Conservation (phyloP, 2,113 vertebrate species). For the Setophaga petechia region DNA sequence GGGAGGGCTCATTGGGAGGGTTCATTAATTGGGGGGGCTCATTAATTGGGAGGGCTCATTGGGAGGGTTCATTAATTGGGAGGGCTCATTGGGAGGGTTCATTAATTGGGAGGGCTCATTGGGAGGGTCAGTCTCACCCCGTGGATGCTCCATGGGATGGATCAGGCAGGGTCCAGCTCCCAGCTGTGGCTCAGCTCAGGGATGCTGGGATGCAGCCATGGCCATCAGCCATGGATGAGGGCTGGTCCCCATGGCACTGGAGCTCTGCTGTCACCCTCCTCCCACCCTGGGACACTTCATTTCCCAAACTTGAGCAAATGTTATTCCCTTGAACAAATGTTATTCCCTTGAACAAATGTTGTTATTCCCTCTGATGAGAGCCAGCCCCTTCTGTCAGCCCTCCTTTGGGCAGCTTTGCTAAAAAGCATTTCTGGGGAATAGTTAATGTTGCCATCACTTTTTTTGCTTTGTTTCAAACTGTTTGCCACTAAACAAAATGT, state of each 20-base stretch:
- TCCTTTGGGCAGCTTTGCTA: background rate
- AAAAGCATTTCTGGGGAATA: background rate
- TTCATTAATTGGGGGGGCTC: too few relatives aligned
- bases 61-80: too few relatives aligned
- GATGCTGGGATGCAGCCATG: background rate
- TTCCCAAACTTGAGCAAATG: conserved; percentile 30
- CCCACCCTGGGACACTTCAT: conserved; percentile 2
- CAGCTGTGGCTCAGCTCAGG: background rate
- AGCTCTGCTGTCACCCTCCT: background rate
- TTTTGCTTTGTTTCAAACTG: background rate
- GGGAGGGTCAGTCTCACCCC: background rate
- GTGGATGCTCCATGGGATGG: background rate
- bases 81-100: too few relatives aligned
- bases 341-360: background rate
- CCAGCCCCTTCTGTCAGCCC: background rate
- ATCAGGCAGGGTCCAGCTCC: background rate
- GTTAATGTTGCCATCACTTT: background rate
- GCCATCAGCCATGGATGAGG: background rate
- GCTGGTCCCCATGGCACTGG: background rate
- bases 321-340: background rate
- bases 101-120: too few relatives aligned
- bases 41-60: too few relatives aligned
- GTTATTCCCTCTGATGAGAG: conserved; percentile 22
- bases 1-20: too few relatives aligned
- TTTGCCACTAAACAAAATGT: background rate